Percentiles rank a stretch among this genome's conserved stretches.
phyloP scores from a whole-genome alignment of 2,888 invertebrate genomes.

The Lepidocyrtoides sp. region DNA sequence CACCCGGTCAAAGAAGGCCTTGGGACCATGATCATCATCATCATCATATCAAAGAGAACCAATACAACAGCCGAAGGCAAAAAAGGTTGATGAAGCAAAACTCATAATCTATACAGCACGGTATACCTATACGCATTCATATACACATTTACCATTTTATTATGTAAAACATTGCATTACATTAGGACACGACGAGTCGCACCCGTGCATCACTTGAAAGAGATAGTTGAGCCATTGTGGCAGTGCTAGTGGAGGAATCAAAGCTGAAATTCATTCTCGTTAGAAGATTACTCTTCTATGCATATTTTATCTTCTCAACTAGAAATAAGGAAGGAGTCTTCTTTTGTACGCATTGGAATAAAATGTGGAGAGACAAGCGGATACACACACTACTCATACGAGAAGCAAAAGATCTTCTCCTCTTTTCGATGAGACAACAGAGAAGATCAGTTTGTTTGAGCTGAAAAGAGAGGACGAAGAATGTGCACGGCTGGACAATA shows the following conservation, averaged over 20 bases:
- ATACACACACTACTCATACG: not conserved
- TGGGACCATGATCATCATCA: slow-evolving; percentile 15
- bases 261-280: slow-evolving; percentile 39
- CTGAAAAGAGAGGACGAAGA: not conserved
- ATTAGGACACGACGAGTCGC: not conserved
- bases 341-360: slow-evolving; percentile 21
- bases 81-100: slow-evolving; percentile 54
- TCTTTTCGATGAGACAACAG: slow-evolving; percentile 20
- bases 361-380: slow-evolving; percentile 28
- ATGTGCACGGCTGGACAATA: slow-evolving; percentile 59
- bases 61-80: slow-evolving; percentile 62
- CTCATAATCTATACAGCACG: not conserved
- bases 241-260: slow-evolving; percentile 15
- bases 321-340: slow-evolving; percentile 26
- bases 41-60: slow-evolving; percentile 61
- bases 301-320: slow-evolving; percentile 42
- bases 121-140: slow-evolving; percentile 8
- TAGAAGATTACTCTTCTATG: slow-evolving; percentile 30
- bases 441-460: slow-evolving; percentile 30
- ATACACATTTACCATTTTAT: slow-evolving; percentile 21
- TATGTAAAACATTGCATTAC: slow-evolving; percentile 16
- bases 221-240: slow-evolving; percentile 17
- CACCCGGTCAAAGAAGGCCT: slow-evolving; percentile 75
- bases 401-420: not conserved
- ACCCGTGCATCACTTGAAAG: slow-evolving; percentile 15